A percentile compares a stretch with the other conserved stretches of the same genome.
Conservation (phyloP, 2,797 vertebrate genomes). For the Lepilemur septentrionalis region DNA sequence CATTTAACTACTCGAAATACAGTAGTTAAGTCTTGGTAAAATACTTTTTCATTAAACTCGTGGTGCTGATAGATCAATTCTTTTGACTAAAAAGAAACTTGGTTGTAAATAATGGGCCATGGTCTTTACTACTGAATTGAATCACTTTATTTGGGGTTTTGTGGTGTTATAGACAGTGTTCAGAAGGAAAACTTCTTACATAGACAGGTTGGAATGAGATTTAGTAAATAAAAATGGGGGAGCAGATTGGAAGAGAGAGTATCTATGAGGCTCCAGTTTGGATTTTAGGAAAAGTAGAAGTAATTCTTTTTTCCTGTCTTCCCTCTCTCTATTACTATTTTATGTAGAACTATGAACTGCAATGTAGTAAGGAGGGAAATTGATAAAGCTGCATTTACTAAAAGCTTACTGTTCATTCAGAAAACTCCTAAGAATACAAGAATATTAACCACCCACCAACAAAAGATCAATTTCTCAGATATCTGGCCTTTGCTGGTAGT, state of each 20-base stretch:
- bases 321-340: background rate
- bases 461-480: background rate
- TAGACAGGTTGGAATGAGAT: background rate
- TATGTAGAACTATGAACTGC: background rate
- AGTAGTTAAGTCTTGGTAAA: background rate
- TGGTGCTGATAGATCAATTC: background rate
- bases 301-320: background rate
- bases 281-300: background rate
- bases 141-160: background rate
- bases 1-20: background rate
- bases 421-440: background rate
- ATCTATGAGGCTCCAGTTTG: background rate
- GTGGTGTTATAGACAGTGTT: background rate
- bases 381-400: background rate
- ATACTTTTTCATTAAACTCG: background rate
- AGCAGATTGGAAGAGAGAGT: background rate
- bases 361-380: background rate
- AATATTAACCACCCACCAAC: background rate
- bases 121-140: background rate
- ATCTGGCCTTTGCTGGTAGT: background rate
- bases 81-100: background rate
- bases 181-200: background rate
- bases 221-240: background rate
- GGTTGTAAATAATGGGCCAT: background rate
- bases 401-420: background rate